Base-by-base conservation (phyloP, 2,888 invertebrate genomes). In the Sicus ferrugineus region DNA sequence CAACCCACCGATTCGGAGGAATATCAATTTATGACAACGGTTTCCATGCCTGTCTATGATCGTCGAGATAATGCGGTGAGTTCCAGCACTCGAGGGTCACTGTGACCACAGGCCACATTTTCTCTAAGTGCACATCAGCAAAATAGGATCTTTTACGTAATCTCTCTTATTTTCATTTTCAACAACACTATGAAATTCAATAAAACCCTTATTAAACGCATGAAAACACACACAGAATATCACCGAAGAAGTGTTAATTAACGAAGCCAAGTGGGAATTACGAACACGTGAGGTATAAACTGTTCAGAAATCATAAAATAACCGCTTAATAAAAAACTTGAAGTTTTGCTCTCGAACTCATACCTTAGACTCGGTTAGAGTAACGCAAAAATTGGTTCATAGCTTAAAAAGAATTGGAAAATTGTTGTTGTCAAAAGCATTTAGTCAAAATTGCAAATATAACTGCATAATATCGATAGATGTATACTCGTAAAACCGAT, bases 191-290 rank as follows among this genome's bases (percentile, higher is more conserved):
- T 54, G 21, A 42, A 38, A 66, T 52, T 38, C n/a, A 63, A 63
- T 68, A 34, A 67, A 38, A 72, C 67, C 72, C 73, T 69, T n/a
- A 50, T 69, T 61, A 67, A 66, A 54, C 73, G 73, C 75, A 73
- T 89, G 89, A 90, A 74, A 78, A 72, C 77, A 75, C 73, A 81
- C 75, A 80, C 79, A 95, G 95, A 95, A 95, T 90, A 93, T 95
- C 92, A 95, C 94, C 89, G 94, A 95, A 91, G 92, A 93, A 90
- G 92, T 94, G 88, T 93, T 95, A 90, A 90, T 95, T 89, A 95
- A 95, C 90, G 94, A 95, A 90, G 94, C 93, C 86, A 92, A 92
- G 89, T 95, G 95, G 95, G 93, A 94, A 88, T 91, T 92, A 87
- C 91, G 93, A 88, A 94, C 93, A 87, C 91, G 92, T 91, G 95